These are phyloP conservation scores for Larimichthys crocea DNA, from an alignment of 2,113 vertebrate genomes.

Conservation along the genomic window DNA sequence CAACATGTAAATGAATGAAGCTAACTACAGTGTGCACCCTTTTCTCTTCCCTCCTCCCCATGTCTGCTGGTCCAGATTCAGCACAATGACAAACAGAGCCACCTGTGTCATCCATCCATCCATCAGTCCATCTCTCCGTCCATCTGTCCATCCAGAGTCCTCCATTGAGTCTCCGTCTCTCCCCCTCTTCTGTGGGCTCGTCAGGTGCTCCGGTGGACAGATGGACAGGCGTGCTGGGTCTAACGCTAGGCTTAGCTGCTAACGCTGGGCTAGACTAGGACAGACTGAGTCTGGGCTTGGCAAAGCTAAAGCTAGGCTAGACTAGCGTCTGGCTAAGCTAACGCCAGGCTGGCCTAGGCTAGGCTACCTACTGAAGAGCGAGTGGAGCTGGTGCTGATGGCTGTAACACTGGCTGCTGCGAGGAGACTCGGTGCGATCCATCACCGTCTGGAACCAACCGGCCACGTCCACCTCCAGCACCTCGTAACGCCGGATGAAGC, in stretches of 20 bases:
- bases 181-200: constrained; percentile 41
- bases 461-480: constrained; percentile 95
- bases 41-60: constrained; percentile 14
- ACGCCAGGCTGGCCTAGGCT: constrained; percentile 50
- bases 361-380: constrained; percentile 95
- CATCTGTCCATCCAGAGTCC: constrained; percentile 47
- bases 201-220: constrained; percentile 58
- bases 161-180: constrained; percentile 23
- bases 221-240: constrained; percentile 48
- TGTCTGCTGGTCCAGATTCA: constrained; percentile 77
- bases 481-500: constrained; percentile 94
- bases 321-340: constrained; percentile 60
- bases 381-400: constrained; percentile 94
- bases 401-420: constrained; percentile 91
- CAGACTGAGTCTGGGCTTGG: constrained; percentile 64
- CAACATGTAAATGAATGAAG: constrained; percentile 44
- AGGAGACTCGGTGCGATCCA: constrained; percentile 95
- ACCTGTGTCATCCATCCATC: constrained; percentile 36
- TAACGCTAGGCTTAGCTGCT: constrained; percentile 63
- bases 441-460: constrained; percentile 96
- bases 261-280: constrained; percentile 64
- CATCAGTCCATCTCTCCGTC: constrained; percentile 48
- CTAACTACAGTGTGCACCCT: constrained; percentile 58
- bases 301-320: constrained; percentile 72
- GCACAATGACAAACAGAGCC: constrained; percentile 32